Base-by-base conservation (phyloP, 2,113 vertebrate genomes). In the Furnarius figulus region DNA sequence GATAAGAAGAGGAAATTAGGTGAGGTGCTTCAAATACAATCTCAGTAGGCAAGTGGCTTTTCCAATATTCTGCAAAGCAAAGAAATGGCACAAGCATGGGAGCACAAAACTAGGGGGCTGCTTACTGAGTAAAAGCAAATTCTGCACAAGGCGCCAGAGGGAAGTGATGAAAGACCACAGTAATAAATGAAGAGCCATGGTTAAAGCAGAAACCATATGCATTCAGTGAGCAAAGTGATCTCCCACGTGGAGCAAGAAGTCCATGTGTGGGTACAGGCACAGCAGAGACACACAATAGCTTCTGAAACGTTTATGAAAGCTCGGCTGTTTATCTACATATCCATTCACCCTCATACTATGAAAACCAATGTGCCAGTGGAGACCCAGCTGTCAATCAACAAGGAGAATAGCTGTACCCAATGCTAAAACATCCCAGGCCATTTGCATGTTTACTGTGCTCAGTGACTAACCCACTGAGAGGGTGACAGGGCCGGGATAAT, bases 121-220 rank as follows among this genome's bases (percentile, higher is more conserved):
- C 63, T 83, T 55, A 30, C 10, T 12, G 30, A 65, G 58, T 0
- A 10, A 66, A 59, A 68, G 49, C 27, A 72, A 79, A 76, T 63
- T 67, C 81, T 80, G 46, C 9, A 13, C 63, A 74, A 50, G 46
- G 5, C 0, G 21, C 16, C 0, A 0, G 50, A 67, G 50, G 23
- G 55, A 73, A 42, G 39, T 27, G 61, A 68, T 12, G 47, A 59
- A 87, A 84, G 68, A 33, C 61, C 83, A 59, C 31, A 35, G 53
- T 24, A 49, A n/a, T 18, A 88, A 58, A 39, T 5, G 52, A 81
- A 84, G 61, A 77, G 50, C 55, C 52, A 39, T 0, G 0, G 31
- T 22, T 80, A 90, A 77, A 75, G 52, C 28, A 84, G 35, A 74
- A 88, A 53, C 11, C 27, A 14, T 10, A 39, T 0, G 2, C 39